Percentiles rank a stretch among this genome's conserved stretches.
phyloP scores from a whole-genome alignment of 2,113 vertebrate genomes.

The Indicator indicator region DNA sequence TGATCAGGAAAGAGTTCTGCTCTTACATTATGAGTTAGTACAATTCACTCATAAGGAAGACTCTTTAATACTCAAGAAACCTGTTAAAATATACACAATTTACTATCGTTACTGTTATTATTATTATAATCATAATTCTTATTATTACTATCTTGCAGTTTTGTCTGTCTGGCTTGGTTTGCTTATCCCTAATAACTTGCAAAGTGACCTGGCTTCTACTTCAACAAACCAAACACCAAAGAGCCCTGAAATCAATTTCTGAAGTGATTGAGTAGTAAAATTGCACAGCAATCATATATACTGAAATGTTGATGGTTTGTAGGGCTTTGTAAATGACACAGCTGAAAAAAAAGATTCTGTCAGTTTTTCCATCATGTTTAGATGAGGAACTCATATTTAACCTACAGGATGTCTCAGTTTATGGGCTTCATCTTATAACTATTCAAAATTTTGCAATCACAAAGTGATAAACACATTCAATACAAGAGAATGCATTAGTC shows the following conservation, averaged over 20 bases:
- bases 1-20: not conserved
- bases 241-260: not conserved
- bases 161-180: not conserved
- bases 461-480: not conserved
- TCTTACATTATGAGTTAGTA: not conserved
- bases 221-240: not conserved
- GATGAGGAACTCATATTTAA: not conserved
- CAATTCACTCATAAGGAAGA: not conserved
- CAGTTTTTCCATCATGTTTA: not conserved
- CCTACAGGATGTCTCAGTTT: not conserved
- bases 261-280: not conserved
- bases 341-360: not conserved
- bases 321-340: not conserved
- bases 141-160: not conserved
- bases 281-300: not conserved
- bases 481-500: conserved; percentile 38
- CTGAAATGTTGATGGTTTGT: not conserved
- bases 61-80: not conserved
- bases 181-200: not conserved
- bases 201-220: not conserved
- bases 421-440: not conserved
- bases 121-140: not conserved
- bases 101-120: not conserved
- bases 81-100: not conserved
- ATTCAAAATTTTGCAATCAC: not conserved